phyloP scores from a whole-genome alignment of 2,888 invertebrate species.

The Globia sparganii region DNA sequence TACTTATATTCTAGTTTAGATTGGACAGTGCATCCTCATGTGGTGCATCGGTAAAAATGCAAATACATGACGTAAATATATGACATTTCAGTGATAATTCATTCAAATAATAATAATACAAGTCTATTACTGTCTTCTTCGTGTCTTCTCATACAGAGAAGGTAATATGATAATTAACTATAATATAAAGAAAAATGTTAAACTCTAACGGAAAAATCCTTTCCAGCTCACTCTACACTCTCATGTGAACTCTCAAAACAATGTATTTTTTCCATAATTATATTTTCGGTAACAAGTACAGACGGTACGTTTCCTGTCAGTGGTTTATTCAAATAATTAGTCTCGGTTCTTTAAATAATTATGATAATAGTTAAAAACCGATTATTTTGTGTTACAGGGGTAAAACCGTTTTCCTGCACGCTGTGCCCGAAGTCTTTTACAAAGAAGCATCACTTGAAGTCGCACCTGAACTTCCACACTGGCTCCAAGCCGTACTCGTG shows the following conservation, averaged over 20 bases:
- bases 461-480: slow-evolving; percentile 96
- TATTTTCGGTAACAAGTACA: neutral
- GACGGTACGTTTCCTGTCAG: neutral
- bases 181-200: neutral
- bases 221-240: neutral
- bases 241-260: no score
- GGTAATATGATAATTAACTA: neutral
- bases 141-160: no score
- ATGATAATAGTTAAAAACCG: neutral
- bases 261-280: neutral
- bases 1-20: slow-evolving; percentile 1
- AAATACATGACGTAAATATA: neutral
- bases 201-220: neutral
- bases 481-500: slow-evolving; percentile 94
- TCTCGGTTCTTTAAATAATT: neutral
- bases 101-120: neutral
- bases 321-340: neutral
- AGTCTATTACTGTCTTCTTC: no score
- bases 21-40: slow-evolving; percentile 14
- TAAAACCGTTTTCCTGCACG: slow-evolving; percentile 93
- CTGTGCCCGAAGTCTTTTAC: slow-evolving; percentile 95
- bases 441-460: slow-evolving; percentile 96
- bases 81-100: slow-evolving; percentile 1
- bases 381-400: slow-evolving; percentile 85
- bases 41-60: no score